Base-by-base conservation (phyloP, 2,888 invertebrate genomes). In the Diaphora mendica region DNA sequence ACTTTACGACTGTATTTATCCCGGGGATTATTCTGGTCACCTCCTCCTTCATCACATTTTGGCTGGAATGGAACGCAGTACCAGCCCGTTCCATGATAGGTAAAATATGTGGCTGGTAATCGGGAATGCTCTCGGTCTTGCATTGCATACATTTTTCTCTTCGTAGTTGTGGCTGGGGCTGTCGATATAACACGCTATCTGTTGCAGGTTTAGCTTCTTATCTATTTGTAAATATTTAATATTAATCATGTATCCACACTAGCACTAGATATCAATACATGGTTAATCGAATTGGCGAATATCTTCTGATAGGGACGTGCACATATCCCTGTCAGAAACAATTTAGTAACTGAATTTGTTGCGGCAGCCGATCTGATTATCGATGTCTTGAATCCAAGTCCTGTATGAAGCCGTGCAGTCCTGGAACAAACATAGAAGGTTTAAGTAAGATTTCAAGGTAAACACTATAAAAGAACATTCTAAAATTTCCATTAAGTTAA, bases 11-110 rank as follows among this genome's bases (percentile, higher is more conserved):
- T 90, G 98, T 98, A 91, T 98, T 98, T 96, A 98, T 98, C 92
- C 98, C 98, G 82, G 98, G 98, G 89, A 98, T 98, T 88, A 98
- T 98, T 92, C 96, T 98, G 95, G 98, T 98, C 92, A 98, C 98
- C 80, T 98, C 98, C 87, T 98, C 98, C 84, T 96, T 96, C 96
- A 98, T 98, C 95, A 98, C 98, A 79, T 98, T 98, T 96, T 98
- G 98, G 98, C 96, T 98, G 93, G 98, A 98, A 94, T 98, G 98
- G 98, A 98, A 98, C 94, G 98, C 98, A 82, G 98, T 98, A 87
- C 98, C 98, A 86, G 98, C 98, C 86, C 96, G 98, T 92, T 98
- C 98, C 90, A 98, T 98, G 98, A 98, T 98, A 96, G 97, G 97
- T 97, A 96, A 97, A 92, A 87, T 78, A 88, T 88, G 89, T 89